Conservation (phyloP, 2,113 vertebrate species). For the Toxotes jaculatrix region DNA sequence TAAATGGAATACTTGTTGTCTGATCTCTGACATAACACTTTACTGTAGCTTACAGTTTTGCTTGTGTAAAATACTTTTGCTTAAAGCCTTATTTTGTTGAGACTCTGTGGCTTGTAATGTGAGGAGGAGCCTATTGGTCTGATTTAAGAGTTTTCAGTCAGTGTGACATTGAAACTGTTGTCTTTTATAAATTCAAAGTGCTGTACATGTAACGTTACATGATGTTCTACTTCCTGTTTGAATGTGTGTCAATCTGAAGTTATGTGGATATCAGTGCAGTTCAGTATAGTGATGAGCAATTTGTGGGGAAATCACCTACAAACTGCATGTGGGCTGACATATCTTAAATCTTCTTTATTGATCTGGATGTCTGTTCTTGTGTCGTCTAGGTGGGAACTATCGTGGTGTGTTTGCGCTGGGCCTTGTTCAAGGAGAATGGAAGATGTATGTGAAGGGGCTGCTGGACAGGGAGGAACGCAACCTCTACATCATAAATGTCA, state of each 20-base stretch:
- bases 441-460: slow-evolving; percentile 94
- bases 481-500: slow-evolving; percentile 92
- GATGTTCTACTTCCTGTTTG: no score
- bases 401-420: slow-evolving; percentile 93
- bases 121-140: no score
- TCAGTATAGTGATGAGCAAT: no score
- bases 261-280: no score
- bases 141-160: background rate
- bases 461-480: slow-evolving; percentile 93
- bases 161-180: background rate
- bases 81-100: background rate
- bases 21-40: no score
- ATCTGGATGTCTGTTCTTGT: slow-evolving; percentile 4
- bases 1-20: no score
- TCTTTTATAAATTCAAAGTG: background rate
- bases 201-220: background rate
- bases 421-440: slow-evolving; percentile 96
- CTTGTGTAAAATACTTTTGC: no score
- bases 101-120: background rate
- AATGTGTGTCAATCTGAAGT: background rate
- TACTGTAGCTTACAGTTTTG: no score
- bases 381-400: slow-evolving; percentile 89
- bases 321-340: background rate
- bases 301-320: background rate
- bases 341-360: background rate